These are phyloP conservation scores for Metopia argyrocephala DNA, from an alignment of 2,888 invertebrate genomes.

Conservation along the genomic window DNA sequence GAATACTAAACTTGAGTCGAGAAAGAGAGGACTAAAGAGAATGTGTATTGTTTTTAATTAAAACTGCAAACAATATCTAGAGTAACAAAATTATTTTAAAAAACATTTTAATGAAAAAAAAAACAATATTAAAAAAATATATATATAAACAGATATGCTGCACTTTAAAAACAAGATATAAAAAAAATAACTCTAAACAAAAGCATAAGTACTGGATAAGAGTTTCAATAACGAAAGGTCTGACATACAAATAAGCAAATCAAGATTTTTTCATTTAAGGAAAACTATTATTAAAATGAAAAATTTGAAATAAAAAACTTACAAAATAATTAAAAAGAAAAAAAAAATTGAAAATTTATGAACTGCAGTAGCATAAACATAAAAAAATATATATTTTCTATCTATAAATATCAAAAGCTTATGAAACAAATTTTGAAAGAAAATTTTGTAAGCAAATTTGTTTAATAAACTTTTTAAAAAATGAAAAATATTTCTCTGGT, in stretches of 20 bases:
- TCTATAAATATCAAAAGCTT: no score
- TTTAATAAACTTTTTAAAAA: no score
- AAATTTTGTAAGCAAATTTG: no score
- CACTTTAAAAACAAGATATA: slow-evolving; percentile 8
- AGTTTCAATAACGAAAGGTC: not conserved
- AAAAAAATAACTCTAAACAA: slow-evolving; percentile 11
- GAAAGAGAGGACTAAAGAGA: not conserved
- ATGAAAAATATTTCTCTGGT: no score
- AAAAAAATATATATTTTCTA: no score
- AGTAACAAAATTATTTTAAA: slow-evolving; percentile 22
- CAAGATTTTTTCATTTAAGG: no score
- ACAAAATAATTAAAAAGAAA: no score
- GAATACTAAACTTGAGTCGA: not conserved
- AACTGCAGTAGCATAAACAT: no score
- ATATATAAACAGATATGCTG: not conserved
- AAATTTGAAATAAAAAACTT: no score
- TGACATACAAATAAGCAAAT: not conserved
- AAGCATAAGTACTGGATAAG: slow-evolving; percentile 20
- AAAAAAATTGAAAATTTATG: no score
- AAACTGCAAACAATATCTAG: slow-evolving; percentile 43
- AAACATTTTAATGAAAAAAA: slow-evolving; percentile 1
- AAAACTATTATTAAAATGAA: no score
- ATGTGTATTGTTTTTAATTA: slow-evolving; percentile 53
- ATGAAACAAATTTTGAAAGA: no score
- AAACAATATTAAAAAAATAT: not conserved